These are phyloP conservation scores for Cebus imitator DNA, from an alignment of 2,113 vertebrate species.

Conservation along the genomic window DNA sequence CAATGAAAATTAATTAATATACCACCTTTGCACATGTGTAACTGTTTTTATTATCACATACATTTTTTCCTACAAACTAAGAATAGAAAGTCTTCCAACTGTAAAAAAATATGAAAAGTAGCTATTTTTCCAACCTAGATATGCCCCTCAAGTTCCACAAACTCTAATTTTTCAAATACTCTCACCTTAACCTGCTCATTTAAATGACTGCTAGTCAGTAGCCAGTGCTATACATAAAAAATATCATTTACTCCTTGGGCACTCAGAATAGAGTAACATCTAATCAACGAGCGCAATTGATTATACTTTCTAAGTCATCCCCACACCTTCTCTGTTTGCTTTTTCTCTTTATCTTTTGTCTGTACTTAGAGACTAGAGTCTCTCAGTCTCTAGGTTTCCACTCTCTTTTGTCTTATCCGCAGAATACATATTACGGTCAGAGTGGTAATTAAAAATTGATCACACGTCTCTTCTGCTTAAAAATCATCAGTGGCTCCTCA, in stretches of 20 bases:
- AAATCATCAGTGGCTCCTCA: neutral
- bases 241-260: neutral
- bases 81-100: neutral
- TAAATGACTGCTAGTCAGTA: slow-evolving; percentile 20
- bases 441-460: slow-evolving; percentile 1
- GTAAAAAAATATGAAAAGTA: neutral
- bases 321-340: neutral
- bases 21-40: neutral
- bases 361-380: neutral
- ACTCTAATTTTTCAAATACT: neutral
- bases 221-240: neutral
- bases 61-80: neutral
- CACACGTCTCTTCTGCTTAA: neutral
- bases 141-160: neutral
- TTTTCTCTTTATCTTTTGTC: neutral
- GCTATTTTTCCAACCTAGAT: neutral
- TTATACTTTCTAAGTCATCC: neutral
- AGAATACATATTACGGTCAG: neutral
- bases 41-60: neutral
- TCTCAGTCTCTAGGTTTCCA: neutral
- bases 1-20: neutral
- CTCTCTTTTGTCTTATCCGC: neutral
- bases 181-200: neutral
- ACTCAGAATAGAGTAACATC: neutral
- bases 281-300: neutral